phyloP scores from a whole-genome alignment of 2,797 vertebrate species.

The Sebastes trivittatus region DNA sequence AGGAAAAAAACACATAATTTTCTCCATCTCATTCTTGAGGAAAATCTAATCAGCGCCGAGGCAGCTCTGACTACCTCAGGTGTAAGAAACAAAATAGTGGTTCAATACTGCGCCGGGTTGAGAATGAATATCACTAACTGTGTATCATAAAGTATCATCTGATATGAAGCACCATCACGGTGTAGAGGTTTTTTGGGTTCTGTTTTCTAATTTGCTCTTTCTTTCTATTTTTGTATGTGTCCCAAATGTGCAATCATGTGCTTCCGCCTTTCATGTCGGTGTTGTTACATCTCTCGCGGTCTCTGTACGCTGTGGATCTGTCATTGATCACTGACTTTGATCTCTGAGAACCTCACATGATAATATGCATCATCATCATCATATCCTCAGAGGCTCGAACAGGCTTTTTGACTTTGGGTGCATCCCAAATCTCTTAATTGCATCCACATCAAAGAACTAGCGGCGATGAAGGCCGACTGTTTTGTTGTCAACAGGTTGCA shows the following conservation, averaged over 20 bases:
- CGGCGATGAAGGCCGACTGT: too few relatives aligned
- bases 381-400: background rate
- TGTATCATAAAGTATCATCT: background rate
- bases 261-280: background rate
- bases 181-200: background rate
- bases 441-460: too few relatives aligned
- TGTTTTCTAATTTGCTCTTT: conserved; percentile 19
- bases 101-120: background rate
- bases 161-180: conserved; percentile 14
- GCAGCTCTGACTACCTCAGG: background rate
- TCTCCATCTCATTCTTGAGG: background rate
- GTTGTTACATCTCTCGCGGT: background rate
- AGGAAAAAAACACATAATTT: background rate
- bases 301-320: background rate
- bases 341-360: background rate
- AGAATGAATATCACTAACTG: conserved; percentile 1
- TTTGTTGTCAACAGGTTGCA: too few relatives aligned
- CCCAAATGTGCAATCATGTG: conserved; percentile 7
- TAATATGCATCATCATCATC: background rate
- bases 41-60: background rate
- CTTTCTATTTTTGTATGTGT: conserved; percentile 11
- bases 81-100: background rate
- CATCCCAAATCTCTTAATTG: too few relatives aligned
- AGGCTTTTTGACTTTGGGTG: background rate
- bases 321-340: conserved; percentile 31